These are phyloP conservation scores for Xiphophorus birchmanni DNA, from an alignment of 2,797 vertebrate genomes.

Conservation along the genomic window DNA sequence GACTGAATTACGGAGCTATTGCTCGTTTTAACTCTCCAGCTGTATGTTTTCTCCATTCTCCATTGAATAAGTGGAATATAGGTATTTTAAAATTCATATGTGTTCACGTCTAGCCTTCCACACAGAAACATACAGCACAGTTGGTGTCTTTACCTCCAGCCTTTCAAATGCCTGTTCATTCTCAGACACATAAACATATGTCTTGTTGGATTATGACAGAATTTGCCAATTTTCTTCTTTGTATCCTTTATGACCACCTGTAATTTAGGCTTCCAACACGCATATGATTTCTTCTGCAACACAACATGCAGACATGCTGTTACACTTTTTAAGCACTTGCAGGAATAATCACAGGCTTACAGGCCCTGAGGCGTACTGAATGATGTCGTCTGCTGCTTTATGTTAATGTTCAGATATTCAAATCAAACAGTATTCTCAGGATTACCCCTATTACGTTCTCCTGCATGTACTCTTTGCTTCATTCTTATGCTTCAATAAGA, in stretches of 20 bases:
- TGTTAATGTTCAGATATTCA: slow-evolving; percentile 54
- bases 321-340: slow-evolving; percentile 56
- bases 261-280: slow-evolving; percentile 64
- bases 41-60: slow-evolving; percentile 49
- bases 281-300: slow-evolving; percentile 57
- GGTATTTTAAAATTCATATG: slow-evolving; percentile 50
- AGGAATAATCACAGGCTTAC: slow-evolving; percentile 54
- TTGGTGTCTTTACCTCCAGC: slow-evolving; percentile 47
- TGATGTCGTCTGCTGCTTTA: slow-evolving; percentile 40
- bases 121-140: slow-evolving; percentile 17
- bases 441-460: slow-evolving; percentile 36
- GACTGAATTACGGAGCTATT: slow-evolving; percentile 55
- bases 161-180: slow-evolving; percentile 51
- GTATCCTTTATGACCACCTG: slow-evolving; percentile 63
- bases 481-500: slow-evolving; percentile 54
- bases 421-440: slow-evolving; percentile 48
- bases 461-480: slow-evolving; percentile 36
- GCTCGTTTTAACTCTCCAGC: slow-evolving; percentile 42
- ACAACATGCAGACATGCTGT: slow-evolving; percentile 39
- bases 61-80: slow-evolving; percentile 36
- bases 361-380: slow-evolving; percentile 42
- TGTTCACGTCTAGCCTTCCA: slow-evolving; percentile 37
- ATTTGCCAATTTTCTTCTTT: slow-evolving; percentile 54
- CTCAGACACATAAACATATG: slow-evolving; percentile 36
- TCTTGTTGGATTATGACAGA: slow-evolving; percentile 55